Conservation (phyloP, 2,113 vertebrate species). For the Odobenus rosmarus region DNA sequence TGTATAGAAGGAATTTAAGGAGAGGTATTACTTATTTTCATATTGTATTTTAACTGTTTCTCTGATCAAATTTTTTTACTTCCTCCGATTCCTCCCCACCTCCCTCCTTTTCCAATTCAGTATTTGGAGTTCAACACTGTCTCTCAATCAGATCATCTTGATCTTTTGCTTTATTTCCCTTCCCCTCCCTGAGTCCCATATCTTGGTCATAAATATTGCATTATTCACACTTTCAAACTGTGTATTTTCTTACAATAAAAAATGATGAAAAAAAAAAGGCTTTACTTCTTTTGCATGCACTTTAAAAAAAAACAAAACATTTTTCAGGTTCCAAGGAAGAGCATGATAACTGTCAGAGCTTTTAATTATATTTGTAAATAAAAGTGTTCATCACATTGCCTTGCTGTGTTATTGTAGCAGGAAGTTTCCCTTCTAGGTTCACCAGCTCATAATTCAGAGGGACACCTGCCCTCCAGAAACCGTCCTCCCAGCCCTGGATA, state of each 20-base stretch:
- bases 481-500: fast-evolving
- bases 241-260: slow-evolving; percentile 98
- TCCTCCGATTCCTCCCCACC: slow-evolving; percentile 79
- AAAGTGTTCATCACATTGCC: slow-evolving; percentile 95
- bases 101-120: slow-evolving; percentile 84
- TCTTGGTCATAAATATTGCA: slow-evolving; percentile 91
- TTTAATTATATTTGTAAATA: slow-evolving; percentile 99
- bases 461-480: background rate
- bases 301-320: slow-evolving; percentile 89
- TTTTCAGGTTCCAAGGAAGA: slow-evolving; percentile 94
- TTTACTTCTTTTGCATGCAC: slow-evolving; percentile 99
- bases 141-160: slow-evolving; percentile 86
- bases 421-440: slow-evolving; percentile 71
- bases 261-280: slow-evolving; percentile 90
- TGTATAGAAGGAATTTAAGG: slow-evolving; percentile 99
- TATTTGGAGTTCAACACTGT: slow-evolving; percentile 88
- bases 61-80: slow-evolving; percentile 93
- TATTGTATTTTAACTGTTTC: slow-evolving; percentile 99
- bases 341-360: slow-evolving; percentile 98
- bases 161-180: slow-evolving; percentile 75
- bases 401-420: slow-evolving; percentile 87
- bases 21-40: slow-evolving; percentile 99
- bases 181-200: slow-evolving; percentile 83
- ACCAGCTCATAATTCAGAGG: background rate
- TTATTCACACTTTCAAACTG: slow-evolving; percentile 95